phyloP scores from a whole-genome alignment of 2,888 invertebrate species.

The Patella depressa region DNA sequence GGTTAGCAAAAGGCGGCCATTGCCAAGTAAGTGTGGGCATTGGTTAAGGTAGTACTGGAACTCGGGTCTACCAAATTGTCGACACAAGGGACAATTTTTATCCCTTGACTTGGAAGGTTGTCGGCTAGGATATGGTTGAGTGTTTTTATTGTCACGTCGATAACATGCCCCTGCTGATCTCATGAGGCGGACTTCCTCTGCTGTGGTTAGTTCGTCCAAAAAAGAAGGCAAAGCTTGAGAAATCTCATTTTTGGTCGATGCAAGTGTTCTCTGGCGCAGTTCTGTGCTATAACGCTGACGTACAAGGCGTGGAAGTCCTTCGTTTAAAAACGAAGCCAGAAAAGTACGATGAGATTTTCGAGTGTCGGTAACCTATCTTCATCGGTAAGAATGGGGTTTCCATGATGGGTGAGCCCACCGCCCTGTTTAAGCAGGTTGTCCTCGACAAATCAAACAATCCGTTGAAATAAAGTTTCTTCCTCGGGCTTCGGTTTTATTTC shows the following conservation, averaged over 20 bases:
- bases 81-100: not conserved
- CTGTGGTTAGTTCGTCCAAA: not conserved
- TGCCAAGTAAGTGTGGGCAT: not conserved
- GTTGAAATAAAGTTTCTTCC: not conserved
- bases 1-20: no score
- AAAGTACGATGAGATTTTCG: constrained; percentile 40
- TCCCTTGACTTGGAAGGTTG: not conserved
- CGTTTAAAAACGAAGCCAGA: constrained; percentile 36
- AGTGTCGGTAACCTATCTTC: constrained; percentile 17
- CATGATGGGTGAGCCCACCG: not conserved
- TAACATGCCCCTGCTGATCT: not conserved
- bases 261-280: not conserved
- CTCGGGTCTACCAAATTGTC: not conserved
- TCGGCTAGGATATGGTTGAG: not conserved
- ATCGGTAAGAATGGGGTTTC: not conserved
- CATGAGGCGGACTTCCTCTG: not conserved
- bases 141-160: not conserved
- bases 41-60: not conserved
- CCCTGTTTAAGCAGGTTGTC: not conserved
- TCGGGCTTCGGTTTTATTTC: not conserved
- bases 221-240: not conserved
- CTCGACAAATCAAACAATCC: not conserved
- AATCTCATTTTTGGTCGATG: not conserved
- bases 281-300: not conserved
- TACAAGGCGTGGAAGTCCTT: not conserved